phyloP scores from a whole-genome alignment of 2,113 vertebrate species.

The Psittacus erithacus region DNA sequence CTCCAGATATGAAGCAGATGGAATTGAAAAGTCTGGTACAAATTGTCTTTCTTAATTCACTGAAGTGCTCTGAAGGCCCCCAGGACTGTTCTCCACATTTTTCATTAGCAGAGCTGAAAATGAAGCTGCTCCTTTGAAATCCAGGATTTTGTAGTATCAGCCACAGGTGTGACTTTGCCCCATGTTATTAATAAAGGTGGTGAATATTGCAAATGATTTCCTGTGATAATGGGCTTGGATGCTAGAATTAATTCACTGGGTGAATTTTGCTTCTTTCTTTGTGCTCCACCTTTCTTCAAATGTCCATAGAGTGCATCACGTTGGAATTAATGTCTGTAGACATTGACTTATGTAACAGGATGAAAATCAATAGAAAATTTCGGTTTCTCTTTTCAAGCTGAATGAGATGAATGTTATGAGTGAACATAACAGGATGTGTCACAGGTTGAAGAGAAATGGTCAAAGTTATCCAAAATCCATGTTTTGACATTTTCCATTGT shows the following conservation, averaged over 20 bases:
- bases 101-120: slow-evolving; percentile 27
- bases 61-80: slow-evolving; percentile 1
- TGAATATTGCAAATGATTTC: background rate
- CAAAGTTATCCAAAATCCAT: slow-evolving; percentile 9
- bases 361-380: slow-evolving; percentile 27
- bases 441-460: background rate
- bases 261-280: background rate
- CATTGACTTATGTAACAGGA: background rate
- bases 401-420: background rate
- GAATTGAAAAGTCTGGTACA: slow-evolving; percentile 40
- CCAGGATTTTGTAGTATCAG: background rate
- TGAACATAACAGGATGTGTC: background rate
- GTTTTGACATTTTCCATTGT: background rate
- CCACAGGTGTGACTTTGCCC: background rate
- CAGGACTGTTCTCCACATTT: background rate
- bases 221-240: background rate
- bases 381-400: background rate
- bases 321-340: background rate
- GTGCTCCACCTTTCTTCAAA: background rate
- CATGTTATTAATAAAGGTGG: background rate
- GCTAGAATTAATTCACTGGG: background rate
- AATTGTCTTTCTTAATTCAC: slow-evolving; percentile 19
- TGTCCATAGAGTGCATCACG: background rate
- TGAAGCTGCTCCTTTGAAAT: background rate
- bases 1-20: slow-evolving; percentile 67